Conservation (phyloP, 1,140 invertebrate genomes). For the Carcinoscorpius rotundicauda region DNA sequence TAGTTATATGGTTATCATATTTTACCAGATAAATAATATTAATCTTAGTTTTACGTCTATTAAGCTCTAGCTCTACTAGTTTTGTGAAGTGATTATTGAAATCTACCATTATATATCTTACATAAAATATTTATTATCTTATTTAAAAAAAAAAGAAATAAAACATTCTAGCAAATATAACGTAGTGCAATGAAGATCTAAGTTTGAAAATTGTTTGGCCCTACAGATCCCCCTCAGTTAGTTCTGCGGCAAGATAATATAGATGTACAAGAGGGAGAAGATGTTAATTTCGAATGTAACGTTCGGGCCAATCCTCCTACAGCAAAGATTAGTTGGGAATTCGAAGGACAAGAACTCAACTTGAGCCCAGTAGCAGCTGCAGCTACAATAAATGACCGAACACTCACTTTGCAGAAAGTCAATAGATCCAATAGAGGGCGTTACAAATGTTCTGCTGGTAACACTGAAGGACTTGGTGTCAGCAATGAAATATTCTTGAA, state of each 20-base stretch:
- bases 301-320: conserved; percentile 72
- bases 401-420: conserved; percentile 30
- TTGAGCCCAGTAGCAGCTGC: conserved; percentile 44
- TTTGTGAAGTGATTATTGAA: too few species aligned
- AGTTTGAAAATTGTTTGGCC: too few species aligned
- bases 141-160: too few species aligned
- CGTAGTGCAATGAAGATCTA: too few species aligned
- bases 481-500: conserved; percentile 68
- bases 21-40: too few species aligned
- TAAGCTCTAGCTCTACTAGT: too few species aligned
- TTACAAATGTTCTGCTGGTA: conserved; percentile 79
- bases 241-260: conserved; percentile 65
- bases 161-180: too few species aligned
- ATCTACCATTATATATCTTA: too few species aligned
- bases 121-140: too few species aligned
- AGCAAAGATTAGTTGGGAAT: conserved; percentile 68
- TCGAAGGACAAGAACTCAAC: conserved; percentile 41
- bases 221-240: conserved; percentile 68
- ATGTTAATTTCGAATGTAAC: conserved; percentile 80
- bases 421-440: conserved; percentile 26
- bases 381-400: conserved; percentile 58
- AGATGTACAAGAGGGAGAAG: conserved; percentile 58
- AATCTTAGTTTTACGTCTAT: too few species aligned
- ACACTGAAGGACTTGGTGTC: conserved; percentile 74
- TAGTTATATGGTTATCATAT: too few species aligned